Conservation (phyloP, 2,888 invertebrate genomes). For the Plebejus argus region DNA sequence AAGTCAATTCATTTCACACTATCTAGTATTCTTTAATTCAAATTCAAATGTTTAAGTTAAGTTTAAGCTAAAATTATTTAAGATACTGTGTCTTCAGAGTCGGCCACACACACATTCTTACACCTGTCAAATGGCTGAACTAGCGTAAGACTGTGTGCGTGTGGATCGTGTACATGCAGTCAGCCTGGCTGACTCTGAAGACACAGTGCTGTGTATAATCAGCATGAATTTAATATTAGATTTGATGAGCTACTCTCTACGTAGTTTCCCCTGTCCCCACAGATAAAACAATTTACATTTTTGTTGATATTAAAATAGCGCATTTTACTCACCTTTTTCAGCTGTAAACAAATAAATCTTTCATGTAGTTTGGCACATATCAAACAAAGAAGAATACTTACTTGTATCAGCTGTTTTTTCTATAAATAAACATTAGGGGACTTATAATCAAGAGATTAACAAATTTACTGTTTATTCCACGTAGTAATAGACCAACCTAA, state of each 20-base stretch:
- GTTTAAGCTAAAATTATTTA: too few relatives aligned
- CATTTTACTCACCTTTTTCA: conserved; percentile 68
- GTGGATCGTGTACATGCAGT: too few relatives aligned
- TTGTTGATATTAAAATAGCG: conserved; percentile 23
- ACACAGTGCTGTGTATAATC: too few relatives aligned
- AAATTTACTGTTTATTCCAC: background rate
- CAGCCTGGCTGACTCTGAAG: too few relatives aligned
- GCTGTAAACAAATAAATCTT: conserved; percentile 63
- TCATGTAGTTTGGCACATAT: conserved; percentile 45
- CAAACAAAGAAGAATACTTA: conserved; percentile 45
- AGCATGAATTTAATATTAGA: background rate
- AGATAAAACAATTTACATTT: background rate
- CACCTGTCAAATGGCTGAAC: too few relatives aligned
- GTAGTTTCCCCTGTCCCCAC: background rate
- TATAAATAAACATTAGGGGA: conserved; percentile 44
- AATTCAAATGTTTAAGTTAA: too few relatives aligned
- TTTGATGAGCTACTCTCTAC: background rate
- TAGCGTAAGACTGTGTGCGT: too few relatives aligned
- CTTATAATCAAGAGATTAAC: conserved; percentile 25
- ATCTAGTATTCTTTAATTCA: too few relatives aligned
- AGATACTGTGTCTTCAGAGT: too few relatives aligned
- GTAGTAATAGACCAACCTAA: background rate
- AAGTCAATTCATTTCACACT: too few relatives aligned
- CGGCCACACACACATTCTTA: too few relatives aligned
- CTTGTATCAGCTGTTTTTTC: conserved; percentile 42